phyloP scores from a whole-genome alignment of 64 coral and sea anemone genomes.

The Platygyra sinensis region DNA sequence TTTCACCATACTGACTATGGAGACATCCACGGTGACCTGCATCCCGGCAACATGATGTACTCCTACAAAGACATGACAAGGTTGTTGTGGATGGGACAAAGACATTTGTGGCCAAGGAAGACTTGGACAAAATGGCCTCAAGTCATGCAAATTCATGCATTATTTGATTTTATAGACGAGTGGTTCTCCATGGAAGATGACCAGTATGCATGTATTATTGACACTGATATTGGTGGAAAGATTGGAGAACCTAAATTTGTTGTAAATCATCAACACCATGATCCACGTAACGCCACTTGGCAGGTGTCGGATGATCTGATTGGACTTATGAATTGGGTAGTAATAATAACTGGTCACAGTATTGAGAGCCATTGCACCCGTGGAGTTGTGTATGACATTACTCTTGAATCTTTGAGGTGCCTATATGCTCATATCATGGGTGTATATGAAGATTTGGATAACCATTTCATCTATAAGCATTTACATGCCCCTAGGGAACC shows the following conservation, averaged over 20 bases:
- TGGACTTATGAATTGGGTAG: slow-evolving; percentile 11
- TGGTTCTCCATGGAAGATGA: slow-evolving; percentile 7
- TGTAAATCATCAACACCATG: slow-evolving; percentile 51
- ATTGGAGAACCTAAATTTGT: slow-evolving; percentile 40
- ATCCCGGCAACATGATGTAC: slow-evolving; percentile 19
- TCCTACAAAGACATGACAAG: neutral
- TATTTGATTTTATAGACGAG: neutral
- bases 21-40: neutral
- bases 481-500: too few species aligned
- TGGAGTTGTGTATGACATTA: too few species aligned
- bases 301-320: slow-evolving; percentile 13
- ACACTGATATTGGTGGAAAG: slow-evolving; percentile 46
- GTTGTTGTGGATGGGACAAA: neutral
- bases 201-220: slow-evolving; percentile 17
- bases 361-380: neutral
- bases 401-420: too few species aligned
- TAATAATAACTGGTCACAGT: neutral
- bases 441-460: too few species aligned
- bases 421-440: too few species aligned
- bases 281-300: slow-evolving; percentile 28
- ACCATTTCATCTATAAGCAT: too few species aligned
- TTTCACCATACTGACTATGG: neutral
- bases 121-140: neutral
- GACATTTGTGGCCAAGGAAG: too few species aligned
- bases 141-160: neutral